Conservation (phyloP, 2,888 invertebrate species). For the Ectemnius lituratus region DNA sequence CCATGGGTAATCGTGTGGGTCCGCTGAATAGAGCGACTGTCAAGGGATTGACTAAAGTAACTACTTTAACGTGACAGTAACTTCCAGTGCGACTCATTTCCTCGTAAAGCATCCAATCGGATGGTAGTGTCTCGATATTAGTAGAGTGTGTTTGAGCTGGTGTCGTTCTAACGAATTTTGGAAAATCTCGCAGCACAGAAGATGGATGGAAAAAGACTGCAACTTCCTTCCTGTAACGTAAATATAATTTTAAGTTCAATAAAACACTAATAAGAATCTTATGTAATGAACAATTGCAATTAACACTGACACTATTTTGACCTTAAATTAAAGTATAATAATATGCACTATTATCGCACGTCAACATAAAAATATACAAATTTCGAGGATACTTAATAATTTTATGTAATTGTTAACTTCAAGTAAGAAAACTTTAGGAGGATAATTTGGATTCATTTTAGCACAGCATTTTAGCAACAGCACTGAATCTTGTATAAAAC, state of each 20-base stretch:
- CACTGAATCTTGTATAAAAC: too few relatives aligned
- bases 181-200: slow-evolving; percentile 80
- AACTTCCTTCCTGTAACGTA: slow-evolving; percentile 80
- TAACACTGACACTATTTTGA: too few relatives aligned
- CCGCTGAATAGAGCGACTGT: slow-evolving; percentile 90
- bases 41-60: slow-evolving; percentile 89
- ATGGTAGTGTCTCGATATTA: slow-evolving; percentile 80
- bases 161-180: slow-evolving; percentile 69
- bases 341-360: not conserved
- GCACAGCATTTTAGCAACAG: too few relatives aligned
- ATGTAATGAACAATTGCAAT: too few relatives aligned
- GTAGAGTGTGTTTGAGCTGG: slow-evolving; percentile 73
- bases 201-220: slow-evolving; percentile 83
- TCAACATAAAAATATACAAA: too few relatives aligned
- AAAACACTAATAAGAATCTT: too few relatives aligned
- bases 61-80: slow-evolving; percentile 86
- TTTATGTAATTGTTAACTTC: too few relatives aligned
- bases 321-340: slow-evolving; percentile 6
- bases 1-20: slow-evolving; percentile 82
- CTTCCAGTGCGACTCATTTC: slow-evolving; percentile 87
- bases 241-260: not conserved
- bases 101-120: slow-evolving; percentile 93
- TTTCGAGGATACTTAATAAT: too few relatives aligned
- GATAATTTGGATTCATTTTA: too few relatives aligned
- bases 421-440: too few relatives aligned